Evolutionary conservation across 2,113 vertebrate species (phyloP).

Genomic region (Paradoxurus hermaphroditus): DNA sequence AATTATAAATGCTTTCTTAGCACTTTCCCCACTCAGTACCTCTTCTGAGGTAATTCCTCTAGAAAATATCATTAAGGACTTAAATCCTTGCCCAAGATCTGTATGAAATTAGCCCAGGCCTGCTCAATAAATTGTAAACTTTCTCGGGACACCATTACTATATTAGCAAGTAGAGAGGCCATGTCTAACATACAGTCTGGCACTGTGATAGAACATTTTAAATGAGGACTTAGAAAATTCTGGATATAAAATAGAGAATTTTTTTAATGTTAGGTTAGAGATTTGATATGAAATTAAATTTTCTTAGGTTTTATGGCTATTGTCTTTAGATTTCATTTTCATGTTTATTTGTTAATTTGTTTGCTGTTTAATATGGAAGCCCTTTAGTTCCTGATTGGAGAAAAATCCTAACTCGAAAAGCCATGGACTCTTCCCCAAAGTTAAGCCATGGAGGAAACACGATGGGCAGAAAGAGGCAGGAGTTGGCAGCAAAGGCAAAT

Average conservation of each 20-base stretch:
- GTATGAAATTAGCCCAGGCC: neutral
- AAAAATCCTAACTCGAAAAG: slow-evolving; percentile 12
- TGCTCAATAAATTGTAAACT: neutral
- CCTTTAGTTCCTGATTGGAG: neutral
- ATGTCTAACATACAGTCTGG: neutral
- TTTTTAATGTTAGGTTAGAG: neutral
- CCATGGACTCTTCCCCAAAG: neutral
- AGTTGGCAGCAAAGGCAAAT: neutral
- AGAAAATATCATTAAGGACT: neutral
- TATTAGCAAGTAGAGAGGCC: neutral
- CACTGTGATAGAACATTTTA: neutral
- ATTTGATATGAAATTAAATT: neutral
- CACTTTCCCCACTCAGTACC: neutral
- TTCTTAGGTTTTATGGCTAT: neutral
- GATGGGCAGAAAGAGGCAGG: neutral
- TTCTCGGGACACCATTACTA: neutral
- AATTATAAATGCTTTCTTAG: neutral
- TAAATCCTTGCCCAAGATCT: neutral
- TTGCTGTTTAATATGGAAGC: neutral
- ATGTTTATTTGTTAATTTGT: neutral
- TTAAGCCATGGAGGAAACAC: neutral
- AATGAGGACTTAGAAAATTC: neutral
- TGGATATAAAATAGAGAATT: neutral
- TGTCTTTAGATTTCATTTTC: neutral
- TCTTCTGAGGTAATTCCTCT: neutral